Evolutionary conservation across 2,888 invertebrate species (phyloP).

Genomic region (Pandemis corylana): DNA sequence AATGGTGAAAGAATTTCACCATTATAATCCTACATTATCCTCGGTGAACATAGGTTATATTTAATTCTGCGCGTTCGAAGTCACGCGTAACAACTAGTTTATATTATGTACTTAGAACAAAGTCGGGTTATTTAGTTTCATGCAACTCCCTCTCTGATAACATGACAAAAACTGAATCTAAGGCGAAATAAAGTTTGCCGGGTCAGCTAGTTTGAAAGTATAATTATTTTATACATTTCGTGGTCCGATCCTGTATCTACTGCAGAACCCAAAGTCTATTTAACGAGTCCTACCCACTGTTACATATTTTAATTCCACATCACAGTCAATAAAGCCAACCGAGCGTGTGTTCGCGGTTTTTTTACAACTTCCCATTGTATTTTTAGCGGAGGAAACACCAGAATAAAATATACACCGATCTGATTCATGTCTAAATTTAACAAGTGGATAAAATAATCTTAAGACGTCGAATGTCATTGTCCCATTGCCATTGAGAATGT

Average conservation of each 20-base stretch:
- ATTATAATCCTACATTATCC: too few relatives aligned
- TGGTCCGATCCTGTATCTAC: neutral
- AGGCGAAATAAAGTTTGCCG: too few relatives aligned
- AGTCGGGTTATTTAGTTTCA: too few relatives aligned
- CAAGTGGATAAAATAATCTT: slow-evolving; percentile 1
- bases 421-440: slow-evolving; percentile 19
- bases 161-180: too few relatives aligned
- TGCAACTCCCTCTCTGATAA: too few relatives aligned
- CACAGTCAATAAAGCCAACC: slow-evolving; percentile 10
- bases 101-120: too few relatives aligned
- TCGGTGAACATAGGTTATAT: too few relatives aligned
- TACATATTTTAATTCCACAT: neutral
- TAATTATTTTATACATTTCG: too few relatives aligned
- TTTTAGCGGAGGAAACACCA: slow-evolving; percentile 21
- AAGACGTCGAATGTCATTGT: slow-evolving; percentile 3
- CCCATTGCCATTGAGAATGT: slow-evolving; percentile 9
- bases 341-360: slow-evolving; percentile 7
- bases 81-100: too few relatives aligned
- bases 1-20: too few relatives aligned
- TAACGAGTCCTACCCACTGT: neutral
- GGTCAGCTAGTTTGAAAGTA: too few relatives aligned
- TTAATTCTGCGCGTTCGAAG: too few relatives aligned
- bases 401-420: slow-evolving; percentile 15
- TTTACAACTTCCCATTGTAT: slow-evolving; percentile 21
- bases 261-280: neutral